A percentile compares a stretch with the other conserved stretches of the same genome.
phyloP scores from a whole-genome alignment of 2,888 invertebrate genomes.

The Hartigia nigra region DNA sequence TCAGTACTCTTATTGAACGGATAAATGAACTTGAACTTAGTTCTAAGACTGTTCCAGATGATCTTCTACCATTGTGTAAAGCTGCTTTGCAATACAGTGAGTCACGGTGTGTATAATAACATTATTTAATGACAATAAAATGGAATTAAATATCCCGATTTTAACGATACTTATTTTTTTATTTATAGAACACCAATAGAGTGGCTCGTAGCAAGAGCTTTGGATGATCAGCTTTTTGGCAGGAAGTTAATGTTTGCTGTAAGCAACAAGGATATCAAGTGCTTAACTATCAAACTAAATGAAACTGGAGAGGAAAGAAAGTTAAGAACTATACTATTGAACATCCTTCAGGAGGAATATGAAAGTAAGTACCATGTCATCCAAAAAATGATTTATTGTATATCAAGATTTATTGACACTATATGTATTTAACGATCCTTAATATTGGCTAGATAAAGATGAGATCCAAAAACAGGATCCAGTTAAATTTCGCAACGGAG shows the following conservation, averaged over 20 bases:
- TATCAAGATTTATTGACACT: not conserved
- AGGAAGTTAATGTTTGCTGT: slow-evolving; percentile 10
- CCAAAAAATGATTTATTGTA: not conserved
- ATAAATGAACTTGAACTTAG: not conserved
- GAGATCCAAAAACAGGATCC: not conserved
- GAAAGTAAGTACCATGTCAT: not conserved
- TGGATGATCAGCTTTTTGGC: slow-evolving; percentile 17
- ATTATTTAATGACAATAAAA: not conserved
- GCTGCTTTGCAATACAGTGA: not conserved
- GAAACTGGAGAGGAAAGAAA: not conserved
- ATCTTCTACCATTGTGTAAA: not conserved
- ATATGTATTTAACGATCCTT: not conserved
- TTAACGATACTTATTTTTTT: not conserved
- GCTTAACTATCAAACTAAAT: not conserved
- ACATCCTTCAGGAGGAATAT: not conserved
- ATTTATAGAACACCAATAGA: slow-evolving; percentile 8
- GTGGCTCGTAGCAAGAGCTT: slow-evolving; percentile 1
- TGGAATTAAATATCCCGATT: not conserved
- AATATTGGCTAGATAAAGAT: not conserved
- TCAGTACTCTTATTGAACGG: not conserved
- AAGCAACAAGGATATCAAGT: not conserved
- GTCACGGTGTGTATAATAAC: not conserved
- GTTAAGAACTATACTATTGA: not conserved
- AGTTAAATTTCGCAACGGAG: not conserved
- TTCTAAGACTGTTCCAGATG: not conserved